Conservation (phyloP, 2,113 vertebrate genomes). For the Geococcyx californianus region DNA sequence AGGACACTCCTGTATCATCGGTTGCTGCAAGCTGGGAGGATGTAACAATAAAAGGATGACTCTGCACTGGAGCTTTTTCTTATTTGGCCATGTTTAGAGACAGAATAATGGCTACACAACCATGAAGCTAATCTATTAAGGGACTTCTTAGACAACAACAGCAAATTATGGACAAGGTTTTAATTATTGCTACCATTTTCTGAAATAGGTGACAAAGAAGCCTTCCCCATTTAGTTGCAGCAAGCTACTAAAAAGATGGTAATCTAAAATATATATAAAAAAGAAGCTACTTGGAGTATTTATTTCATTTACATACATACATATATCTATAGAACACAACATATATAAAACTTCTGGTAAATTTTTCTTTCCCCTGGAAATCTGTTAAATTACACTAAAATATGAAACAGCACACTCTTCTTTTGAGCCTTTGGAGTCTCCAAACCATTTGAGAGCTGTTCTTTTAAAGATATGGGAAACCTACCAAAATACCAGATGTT, state of each 20-base stretch:
- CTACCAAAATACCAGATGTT: constrained; percentile 73
- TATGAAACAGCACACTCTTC: constrained; percentile 33
- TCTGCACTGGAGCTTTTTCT: neutral
- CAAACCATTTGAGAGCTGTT: constrained; percentile 61
- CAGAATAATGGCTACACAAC: neutral
- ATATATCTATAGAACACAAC: neutral
- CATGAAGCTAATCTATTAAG: neutral
- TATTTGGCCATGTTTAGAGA: neutral
- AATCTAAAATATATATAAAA: neutral
- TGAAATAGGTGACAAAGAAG: neutral
- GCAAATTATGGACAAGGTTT: neutral
- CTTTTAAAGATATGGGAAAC: constrained; percentile 72
- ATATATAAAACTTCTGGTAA: constrained; percentile 30
- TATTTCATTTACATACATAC: neutral
- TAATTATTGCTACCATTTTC: neutral
- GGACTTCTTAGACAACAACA: neutral
- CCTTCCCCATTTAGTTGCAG: neutral
- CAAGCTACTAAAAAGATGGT: neutral
- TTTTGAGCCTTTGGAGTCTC: constrained; percentile 62
- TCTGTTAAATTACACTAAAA: constrained; percentile 47
- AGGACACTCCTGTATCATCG: neutral
- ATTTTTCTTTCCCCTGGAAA: neutral
- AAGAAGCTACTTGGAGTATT: neutral
- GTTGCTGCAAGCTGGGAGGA: neutral
- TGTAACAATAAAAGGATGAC: neutral